Evolutionary conservation across 2,888 invertebrate species (phyloP).

Genomic region (Meta bourneti): DNA sequence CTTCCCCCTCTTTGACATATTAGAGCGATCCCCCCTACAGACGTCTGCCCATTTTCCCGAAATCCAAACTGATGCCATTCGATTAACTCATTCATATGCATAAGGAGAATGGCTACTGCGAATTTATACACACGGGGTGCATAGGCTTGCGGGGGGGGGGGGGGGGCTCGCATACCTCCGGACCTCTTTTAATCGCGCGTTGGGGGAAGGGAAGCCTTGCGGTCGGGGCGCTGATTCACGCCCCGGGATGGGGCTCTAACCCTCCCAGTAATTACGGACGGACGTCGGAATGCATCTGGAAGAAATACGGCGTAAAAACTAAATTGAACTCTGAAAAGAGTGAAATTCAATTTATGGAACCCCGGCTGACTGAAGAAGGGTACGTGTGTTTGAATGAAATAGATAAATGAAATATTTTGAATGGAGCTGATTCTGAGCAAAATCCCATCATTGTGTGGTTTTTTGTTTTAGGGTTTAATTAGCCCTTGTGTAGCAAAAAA

Average conservation of each 20-base stretch:
- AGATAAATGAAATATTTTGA: no score
- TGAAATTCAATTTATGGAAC: slow-evolving; percentile 46
- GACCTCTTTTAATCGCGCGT: slow-evolving; percentile 71
- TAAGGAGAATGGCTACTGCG: slow-evolving; percentile 66
- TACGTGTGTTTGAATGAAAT: no score
- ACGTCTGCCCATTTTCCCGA: slow-evolving; percentile 47
- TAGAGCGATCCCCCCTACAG: slow-evolving; percentile 40
- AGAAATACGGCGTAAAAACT: slow-evolving; percentile 27
- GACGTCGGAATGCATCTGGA: slow-evolving; percentile 29
- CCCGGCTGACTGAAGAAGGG: neutral
- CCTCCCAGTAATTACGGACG: slow-evolving; percentile 49
- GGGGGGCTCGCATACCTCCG: slow-evolving; percentile 52
- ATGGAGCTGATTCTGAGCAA: no score
- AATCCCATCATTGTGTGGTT: no score
- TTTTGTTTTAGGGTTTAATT: no score
- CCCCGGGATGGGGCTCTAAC: slow-evolving; percentile 26
- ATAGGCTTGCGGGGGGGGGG: neutral
- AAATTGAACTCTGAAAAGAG: slow-evolving; percentile 9
- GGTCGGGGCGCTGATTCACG: slow-evolving; percentile 72
- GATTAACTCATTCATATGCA: slow-evolving; percentile 76
- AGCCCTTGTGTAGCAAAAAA: no score
- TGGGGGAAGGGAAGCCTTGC: slow-evolving; percentile 13
- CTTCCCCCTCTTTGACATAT: slow-evolving; percentile 57
- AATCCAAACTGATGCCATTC: slow-evolving; percentile 75
- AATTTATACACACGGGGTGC: slow-evolving; percentile 39